phyloP scores from a whole-genome alignment of 1,140 invertebrate genomes.

The Drosophila sturtevanti region DNA sequence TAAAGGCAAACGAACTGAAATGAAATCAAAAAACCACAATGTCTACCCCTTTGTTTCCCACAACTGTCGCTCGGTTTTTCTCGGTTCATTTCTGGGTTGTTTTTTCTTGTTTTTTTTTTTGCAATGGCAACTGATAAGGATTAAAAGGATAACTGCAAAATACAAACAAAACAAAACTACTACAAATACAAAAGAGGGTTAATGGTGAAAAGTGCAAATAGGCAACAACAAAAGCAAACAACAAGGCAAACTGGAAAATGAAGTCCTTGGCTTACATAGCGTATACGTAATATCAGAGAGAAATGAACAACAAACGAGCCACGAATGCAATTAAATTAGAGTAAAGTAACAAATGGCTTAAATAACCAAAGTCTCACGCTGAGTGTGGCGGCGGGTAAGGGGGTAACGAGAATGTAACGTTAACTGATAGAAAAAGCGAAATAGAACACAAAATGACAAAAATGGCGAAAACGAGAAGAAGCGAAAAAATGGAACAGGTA shows the following conservation, averaged over 20 bases:
- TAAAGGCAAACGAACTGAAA: not conserved
- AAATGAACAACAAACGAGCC: constrained; percentile 7
- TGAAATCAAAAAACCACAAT: constrained; percentile 14
- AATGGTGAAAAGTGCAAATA: constrained; percentile 14
- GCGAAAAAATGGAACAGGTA: not conserved
- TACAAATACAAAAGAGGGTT: constrained; percentile 1
- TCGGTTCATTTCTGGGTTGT: too few relatives aligned
- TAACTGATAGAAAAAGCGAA: constrained; percentile 6
- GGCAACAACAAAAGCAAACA: not conserved
- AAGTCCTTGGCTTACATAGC: constrained; percentile 5
- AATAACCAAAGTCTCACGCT: not conserved
- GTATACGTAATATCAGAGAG: constrained; percentile 6
- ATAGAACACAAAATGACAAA: constrained; percentile 3
- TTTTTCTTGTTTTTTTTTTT: not conserved
- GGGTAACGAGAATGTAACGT: not conserved
- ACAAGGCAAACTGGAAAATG: not conserved
- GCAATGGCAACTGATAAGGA: constrained; percentile 7
- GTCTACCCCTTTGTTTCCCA: not conserved
- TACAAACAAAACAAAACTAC: not conserved
- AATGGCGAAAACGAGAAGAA: not conserved
- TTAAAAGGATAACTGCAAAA: constrained; percentile 4
- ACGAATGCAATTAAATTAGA: constrained; percentile 19
- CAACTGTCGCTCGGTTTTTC: not conserved
- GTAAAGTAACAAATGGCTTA: constrained; percentile 13
- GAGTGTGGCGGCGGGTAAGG: not conserved